Conservation (phyloP, 2,888 invertebrate genomes). For the Polyommatus iphigenia region DNA sequence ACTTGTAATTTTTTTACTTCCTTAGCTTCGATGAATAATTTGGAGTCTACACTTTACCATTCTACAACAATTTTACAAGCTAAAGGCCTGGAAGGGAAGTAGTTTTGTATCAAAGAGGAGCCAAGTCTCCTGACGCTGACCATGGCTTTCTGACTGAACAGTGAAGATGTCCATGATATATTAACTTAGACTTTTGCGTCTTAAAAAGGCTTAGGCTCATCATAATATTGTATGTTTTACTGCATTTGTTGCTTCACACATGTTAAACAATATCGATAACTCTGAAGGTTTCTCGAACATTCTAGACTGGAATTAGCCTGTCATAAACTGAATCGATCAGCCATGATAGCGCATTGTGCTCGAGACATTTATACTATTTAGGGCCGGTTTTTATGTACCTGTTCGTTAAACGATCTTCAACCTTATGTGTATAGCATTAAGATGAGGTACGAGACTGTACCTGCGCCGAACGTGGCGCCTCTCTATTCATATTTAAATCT, state of each 20-base stretch:
- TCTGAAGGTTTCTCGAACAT: conserved; percentile 41
- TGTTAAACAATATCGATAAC: conserved; percentile 11
- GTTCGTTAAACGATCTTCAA: background rate
- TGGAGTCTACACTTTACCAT: too few species aligned
- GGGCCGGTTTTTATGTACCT: conserved; percentile 74
- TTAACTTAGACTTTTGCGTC: background rate
- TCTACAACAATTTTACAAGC: too few species aligned
- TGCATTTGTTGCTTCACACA: background rate
- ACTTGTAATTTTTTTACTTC: too few species aligned
- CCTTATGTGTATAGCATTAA: background rate
- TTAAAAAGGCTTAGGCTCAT: background rate
- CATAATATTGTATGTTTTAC: background rate
- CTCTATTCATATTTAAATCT: conserved; percentile 77
- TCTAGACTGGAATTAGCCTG: conserved; percentile 73
- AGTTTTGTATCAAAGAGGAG: background rate
- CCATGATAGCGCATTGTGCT: conserved; percentile 73
- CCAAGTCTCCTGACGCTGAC: background rate
- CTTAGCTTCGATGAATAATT: too few species aligned
- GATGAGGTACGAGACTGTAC: background rate
- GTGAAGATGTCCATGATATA: background rate
- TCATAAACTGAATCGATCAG: conserved; percentile 64
- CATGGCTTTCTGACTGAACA: background rate
- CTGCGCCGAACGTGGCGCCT: conserved; percentile 78
- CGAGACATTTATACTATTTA: conserved; percentile 74
- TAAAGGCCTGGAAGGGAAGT: background rate